phyloP scores from a whole-genome alignment of 2,888 invertebrate genomes.

The Spilosoma lubricipeda region DNA sequence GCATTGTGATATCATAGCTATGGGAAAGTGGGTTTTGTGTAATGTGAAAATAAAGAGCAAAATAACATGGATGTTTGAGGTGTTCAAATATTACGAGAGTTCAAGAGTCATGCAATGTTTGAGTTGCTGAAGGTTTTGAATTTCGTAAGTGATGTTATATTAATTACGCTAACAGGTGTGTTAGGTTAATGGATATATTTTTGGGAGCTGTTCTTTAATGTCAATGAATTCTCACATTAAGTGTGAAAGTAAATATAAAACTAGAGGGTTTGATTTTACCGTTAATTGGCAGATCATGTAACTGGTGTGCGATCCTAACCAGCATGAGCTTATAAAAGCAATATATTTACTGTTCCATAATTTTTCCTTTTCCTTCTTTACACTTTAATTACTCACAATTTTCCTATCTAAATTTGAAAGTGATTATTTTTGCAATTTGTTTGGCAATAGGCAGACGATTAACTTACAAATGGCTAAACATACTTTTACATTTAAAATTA shows the following conservation, averaged over 20 bases:
- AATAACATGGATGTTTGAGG: slow-evolving; percentile 28
- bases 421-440: no score
- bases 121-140: slow-evolving; percentile 26
- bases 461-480: no score
- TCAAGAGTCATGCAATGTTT: slow-evolving; percentile 45
- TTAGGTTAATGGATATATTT: neutral
- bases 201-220: neutral
- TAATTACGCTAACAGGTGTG: slow-evolving; percentile 9
- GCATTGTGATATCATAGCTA: slow-evolving; percentile 14
- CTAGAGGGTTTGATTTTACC: neutral
- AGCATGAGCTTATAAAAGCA: no score
- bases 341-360: no score
- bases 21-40: slow-evolving; percentile 18
- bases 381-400: no score
- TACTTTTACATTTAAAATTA: no score
- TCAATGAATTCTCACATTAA: neutral
- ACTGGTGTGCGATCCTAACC: no score
- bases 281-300: neutral
- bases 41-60: slow-evolving; percentile 21
- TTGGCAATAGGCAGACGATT: no score
- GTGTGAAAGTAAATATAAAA: no score
- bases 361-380: no score
- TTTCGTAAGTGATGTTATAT: slow-evolving; percentile 34
- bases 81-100: slow-evolving; percentile 47
- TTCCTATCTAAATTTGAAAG: no score